Base-by-base conservation (phyloP, 2,113 vertebrate genomes). In the Mesitornis unicolor region DNA sequence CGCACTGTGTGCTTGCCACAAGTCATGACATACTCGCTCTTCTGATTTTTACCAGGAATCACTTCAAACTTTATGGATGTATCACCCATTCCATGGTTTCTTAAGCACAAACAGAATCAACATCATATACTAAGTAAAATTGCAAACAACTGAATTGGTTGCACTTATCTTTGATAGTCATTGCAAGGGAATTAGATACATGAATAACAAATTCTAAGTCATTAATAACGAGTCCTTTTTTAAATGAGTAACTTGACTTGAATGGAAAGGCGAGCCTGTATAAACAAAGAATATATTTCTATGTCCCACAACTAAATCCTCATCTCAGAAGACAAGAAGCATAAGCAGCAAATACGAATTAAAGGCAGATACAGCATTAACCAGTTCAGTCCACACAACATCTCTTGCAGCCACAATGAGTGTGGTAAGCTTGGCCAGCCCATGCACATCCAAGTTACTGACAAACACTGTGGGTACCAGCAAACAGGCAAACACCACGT, bases 81-180 rank as follows among this genome's bases (percentile, higher is more conserved):
- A 95, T 99, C 99, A 92, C 99, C 99, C 99, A 99, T 99, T 87
- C 99, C 99, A 43, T 99, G 99, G 96, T 99, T 99, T 99, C 99
- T 99, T 64, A 90, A 94, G 74, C 70, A 87, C 91, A 94, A 96
- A 90, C 18, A 98, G 65, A 95, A 86, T 67, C 38, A 86, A 19
- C 38, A 79, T 57, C 51, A 81, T 25, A 54, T 4, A 22, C 13
- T 80, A 38, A 90, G 59, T 68, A 87, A 77, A 94, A 54, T 61
- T 33, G 26, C 43, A 75, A 60, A 64, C 33, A 68, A 64, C 31
- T 29, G 20, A 81, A 65, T 24, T 7, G 19, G 48, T 11, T 65
- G 40, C 45, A 63, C 18, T 67, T 83, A 48, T 24, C 57, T 89
- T 29, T 40, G 43, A 75, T 31, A 53, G 54, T 16, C 47, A 61